phyloP scores from a whole-genome alignment of 2,113 vertebrate genomes.

The Varanus salvator region DNA sequence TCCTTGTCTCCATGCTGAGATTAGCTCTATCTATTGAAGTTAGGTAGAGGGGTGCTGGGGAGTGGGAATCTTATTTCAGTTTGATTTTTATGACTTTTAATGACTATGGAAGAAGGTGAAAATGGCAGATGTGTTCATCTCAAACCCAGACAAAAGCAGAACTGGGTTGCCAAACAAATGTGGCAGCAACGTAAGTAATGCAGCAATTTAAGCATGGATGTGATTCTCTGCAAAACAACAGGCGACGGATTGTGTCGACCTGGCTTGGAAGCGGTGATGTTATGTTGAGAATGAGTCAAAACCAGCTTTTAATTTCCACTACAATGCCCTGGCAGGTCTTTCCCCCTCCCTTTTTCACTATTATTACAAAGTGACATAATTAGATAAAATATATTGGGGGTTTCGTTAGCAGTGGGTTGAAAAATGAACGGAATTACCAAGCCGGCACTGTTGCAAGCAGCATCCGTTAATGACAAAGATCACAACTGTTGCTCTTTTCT shows the following conservation, averaged over 20 bases:
- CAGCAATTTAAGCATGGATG: too few species aligned
- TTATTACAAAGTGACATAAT: constrained; percentile 63
- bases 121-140: too few species aligned
- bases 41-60: too few species aligned
- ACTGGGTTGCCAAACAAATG: too few species aligned
- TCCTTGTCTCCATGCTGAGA: too few species aligned
- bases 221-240: too few species aligned
- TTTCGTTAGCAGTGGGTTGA: constrained; percentile 77
- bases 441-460: constrained; percentile 77
- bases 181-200: too few species aligned
- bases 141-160: too few species aligned
- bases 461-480: constrained; percentile 86
- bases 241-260: neutral
- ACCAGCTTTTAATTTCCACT: constrained; percentile 22
- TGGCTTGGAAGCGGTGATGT: neutral
- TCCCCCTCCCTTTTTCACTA: constrained; percentile 1
- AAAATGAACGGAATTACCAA: constrained; percentile 86
- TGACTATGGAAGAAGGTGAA: too few species aligned
- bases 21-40: too few species aligned
- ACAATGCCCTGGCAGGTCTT: neutral
- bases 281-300: constrained; percentile 14
- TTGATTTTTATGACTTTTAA: too few species aligned
- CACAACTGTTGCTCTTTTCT: constrained; percentile 80
- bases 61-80: too few species aligned
- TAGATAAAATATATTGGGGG: constrained; percentile 69